A percentile compares a stretch with the other conserved stretches of the same genome.
These are phyloP conservation scores for Limnephilus auricula DNA, from an alignment of 2,888 invertebrate species.

Conservation along the genomic window DNA sequence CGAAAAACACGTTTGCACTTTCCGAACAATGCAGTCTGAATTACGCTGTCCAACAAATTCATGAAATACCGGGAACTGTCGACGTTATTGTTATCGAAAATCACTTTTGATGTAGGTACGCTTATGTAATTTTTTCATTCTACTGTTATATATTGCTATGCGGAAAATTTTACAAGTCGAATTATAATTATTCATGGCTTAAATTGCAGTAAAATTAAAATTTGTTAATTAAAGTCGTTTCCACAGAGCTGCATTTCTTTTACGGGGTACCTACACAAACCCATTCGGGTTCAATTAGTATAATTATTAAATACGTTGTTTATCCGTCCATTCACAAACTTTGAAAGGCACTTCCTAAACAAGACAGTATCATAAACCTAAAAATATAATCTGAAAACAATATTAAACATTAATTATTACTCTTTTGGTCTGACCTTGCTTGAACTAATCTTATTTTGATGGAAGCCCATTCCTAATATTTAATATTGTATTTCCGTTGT, in stretches of 20 bases:
- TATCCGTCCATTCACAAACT: not conserved
- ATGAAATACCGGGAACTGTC: not conserved
- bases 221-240: too few species aligned
- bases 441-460: not conserved
- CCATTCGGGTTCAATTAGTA: not conserved
- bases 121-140: not conserved
- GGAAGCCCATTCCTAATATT: not conserved
- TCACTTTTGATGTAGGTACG: not conserved
- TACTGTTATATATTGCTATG: not conserved
- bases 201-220: too few species aligned
- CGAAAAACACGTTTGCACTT: not conserved
- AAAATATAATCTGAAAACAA: not conserved
- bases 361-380: not conserved
- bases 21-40: not conserved
- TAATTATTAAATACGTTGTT: not conserved
- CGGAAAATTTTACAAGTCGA: too few species aligned
- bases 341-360: not conserved
- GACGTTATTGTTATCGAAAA: not conserved
- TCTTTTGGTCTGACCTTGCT: not conserved
- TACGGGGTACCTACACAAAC: not conserved
- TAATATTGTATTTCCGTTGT: not conserved
- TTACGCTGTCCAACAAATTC: not conserved
- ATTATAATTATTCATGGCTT: too few species aligned
- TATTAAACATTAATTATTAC: not conserved
- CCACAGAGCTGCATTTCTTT: not conserved